Percentiles rank a stretch among this genome's conserved stretches.
These are phyloP conservation scores for Arctocebus calabarensis DNA, from an alignment of 2,797 vertebrate species.

Conservation along the genomic window DNA sequence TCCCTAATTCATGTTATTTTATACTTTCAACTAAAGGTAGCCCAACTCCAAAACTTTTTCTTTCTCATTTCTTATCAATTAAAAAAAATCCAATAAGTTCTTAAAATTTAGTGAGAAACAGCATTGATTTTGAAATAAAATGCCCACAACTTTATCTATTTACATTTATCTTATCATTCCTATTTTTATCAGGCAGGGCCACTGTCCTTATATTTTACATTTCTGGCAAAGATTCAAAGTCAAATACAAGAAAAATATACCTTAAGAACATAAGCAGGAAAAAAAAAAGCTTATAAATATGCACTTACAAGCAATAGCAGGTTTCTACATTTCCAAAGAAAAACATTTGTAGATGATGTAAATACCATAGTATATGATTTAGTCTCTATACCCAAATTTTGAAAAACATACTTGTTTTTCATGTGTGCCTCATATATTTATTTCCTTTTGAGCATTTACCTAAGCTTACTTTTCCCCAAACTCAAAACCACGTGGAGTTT, in stretches of 20 bases:
- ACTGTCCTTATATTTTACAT: neutral
- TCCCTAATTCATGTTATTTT: conserved; percentile 2
- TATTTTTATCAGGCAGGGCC: neutral
- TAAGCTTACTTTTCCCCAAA: neutral
- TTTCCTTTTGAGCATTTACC: conserved; percentile 55
- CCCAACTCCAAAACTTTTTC: neutral
- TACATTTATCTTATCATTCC: neutral
- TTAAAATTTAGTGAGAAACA: conserved; percentile 22
- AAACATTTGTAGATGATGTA: conserved; percentile 34
- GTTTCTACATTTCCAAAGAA: conserved; percentile 3
- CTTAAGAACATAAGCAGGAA: neutral
- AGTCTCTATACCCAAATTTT: neutral
- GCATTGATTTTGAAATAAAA: neutral
- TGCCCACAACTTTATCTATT: conserved; percentile 32
- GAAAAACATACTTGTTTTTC: conserved; percentile 12
- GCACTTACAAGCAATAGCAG: neutral
- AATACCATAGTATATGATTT: neutral
- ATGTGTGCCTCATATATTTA: neutral
- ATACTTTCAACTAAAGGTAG: conserved; percentile 22
- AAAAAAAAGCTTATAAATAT: neutral
- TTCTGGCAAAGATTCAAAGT: neutral
- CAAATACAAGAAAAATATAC: neutral
- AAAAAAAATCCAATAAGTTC: conserved; percentile 14
- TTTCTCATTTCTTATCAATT: conserved; percentile 39
- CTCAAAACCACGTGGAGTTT: conserved; percentile 1